Evolutionary conservation across 2,113 vertebrate species (phyloP), one percentile per base, ranked within the genome.

Genomic region (Microcebus griseorufus): DNA sequence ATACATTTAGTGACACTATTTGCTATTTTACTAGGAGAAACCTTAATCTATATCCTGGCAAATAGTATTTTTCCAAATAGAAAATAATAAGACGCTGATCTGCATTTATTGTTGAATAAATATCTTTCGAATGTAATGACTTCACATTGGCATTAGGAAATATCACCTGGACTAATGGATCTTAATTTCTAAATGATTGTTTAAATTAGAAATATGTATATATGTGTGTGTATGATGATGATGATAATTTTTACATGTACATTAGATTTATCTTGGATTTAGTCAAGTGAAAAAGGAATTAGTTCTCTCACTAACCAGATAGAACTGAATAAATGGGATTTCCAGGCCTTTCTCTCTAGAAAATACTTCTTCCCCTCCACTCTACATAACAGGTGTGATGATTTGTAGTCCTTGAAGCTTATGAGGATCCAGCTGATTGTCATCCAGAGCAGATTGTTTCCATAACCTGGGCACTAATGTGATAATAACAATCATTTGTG

Each of bases 1-100:
- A n/a, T 85, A 62, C 9, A 88, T 53, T 67, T 34, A 69, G 37
- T 10, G 9, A 75, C 3, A 51, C 14, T 58, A 0, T 32, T 18
- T 58, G 22, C 9, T 89, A 25, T 83, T 87, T 95, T 90, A 73
- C 27, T 79, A 81, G 55, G 70, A 69, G n/a, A 96, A 94, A 80
- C 1, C 3, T 53, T 80, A 39, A 10, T 96, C 5, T 55, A 2
- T 92, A 11, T 80, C 29, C 75, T 67, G 6, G 16, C 32, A 88
- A 93, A 20, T 14, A 53, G n/a, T 65, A 32, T 48, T 92, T 90
- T 89, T 72, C 34, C 69, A 86, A 76, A n/a, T 79, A 82, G 60
- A 39, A 96, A 84, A 90, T 64, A 84, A 65, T 45, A 86, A 45
- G 34, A 86, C 37, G 37, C 16, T 53, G 45, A 58, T 69, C 5